These are phyloP conservation scores for Lingula anatina DNA, from an alignment of 2,888 invertebrate species.

Conservation along the genomic window DNA sequence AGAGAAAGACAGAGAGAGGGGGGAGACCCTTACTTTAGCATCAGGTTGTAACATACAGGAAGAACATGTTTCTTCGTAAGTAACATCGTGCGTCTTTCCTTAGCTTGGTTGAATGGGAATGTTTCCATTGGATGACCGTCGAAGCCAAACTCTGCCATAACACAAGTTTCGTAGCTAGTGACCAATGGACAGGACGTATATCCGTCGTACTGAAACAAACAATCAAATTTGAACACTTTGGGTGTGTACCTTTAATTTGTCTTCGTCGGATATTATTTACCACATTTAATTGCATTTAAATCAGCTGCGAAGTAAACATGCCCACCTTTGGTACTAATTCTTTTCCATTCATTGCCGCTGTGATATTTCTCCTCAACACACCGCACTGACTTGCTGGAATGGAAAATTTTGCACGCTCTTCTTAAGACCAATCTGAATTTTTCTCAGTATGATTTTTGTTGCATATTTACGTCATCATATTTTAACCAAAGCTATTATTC, in stretches of 20 bases:
- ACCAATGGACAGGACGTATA: conserved; percentile 96
- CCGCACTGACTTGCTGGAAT: conserved; percentile 81
- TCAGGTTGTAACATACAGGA: conserved; percentile 76
- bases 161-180: conserved; percentile 70
- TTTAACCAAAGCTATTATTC: neutral
- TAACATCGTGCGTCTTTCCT: conserved; percentile 65
- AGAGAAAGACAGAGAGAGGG: neutral
- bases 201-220: conserved; percentile 69
- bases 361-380: conserved; percentile 71
- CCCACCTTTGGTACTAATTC: conserved; percentile 44
- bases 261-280: neutral
- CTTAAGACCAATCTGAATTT: too few species aligned
- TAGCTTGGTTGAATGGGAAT: conserved; percentile 80
- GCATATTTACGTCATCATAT: neutral
- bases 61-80: conserved; percentile 80
- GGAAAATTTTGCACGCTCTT: too few species aligned
- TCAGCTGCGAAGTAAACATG: neutral
- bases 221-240: too few species aligned
- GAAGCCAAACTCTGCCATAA: conserved; percentile 92
- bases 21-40: conserved; percentile 62
- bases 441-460: too few species aligned
- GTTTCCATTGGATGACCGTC: conserved; percentile 81
- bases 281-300: neutral
- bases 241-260: too few species aligned
- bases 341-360: conserved; percentile 62